These are phyloP conservation scores for Andrena flavipes DNA, from an alignment of 2,888 invertebrate genomes.

Conservation along the genomic window DNA sequence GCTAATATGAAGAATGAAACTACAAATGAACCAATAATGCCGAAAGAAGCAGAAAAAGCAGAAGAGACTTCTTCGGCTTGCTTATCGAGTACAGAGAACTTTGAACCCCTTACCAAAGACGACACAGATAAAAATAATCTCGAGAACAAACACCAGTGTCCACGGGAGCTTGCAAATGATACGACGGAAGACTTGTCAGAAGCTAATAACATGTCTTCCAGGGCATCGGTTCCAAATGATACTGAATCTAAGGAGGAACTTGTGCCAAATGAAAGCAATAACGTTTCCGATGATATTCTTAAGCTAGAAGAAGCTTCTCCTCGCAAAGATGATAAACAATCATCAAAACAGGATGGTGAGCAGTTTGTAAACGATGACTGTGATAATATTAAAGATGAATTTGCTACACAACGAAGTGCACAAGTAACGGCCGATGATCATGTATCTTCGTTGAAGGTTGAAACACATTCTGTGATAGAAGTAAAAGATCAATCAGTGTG, in stretches of 20 bases:
- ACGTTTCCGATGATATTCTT: slow-evolving; percentile 9
- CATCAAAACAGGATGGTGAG: slow-evolving; percentile 19
- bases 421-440: slow-evolving; percentile 14
- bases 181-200: slow-evolving; percentile 6
- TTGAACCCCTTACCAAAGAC: slow-evolving; percentile 28
- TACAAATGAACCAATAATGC: neutral
- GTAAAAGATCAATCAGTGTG: slow-evolving; percentile 35
- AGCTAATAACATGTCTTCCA: slow-evolving; percentile 38
- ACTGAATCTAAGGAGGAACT: slow-evolving; percentile 5
- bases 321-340: slow-evolving; percentile 26
- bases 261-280: slow-evolving; percentile 20
- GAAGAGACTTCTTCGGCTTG: slow-evolving; percentile 6
- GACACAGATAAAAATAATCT: neutral
- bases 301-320: neutral
- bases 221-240: slow-evolving; percentile 18
- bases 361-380: slow-evolving; percentile 47
- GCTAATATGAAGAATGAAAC: slow-evolving; percentile 13
- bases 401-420: slow-evolving; percentile 13
- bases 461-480: slow-evolving; percentile 57
- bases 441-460: slow-evolving; percentile 25
- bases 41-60: slow-evolving; percentile 3
- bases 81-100: neutral
- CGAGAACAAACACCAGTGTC: neutral
- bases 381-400: slow-evolving; percentile 49
- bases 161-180: slow-evolving; percentile 1